A percentile compares a stretch with the other conserved stretches of the same genome.
phyloP scores from a whole-genome alignment of 2,113 vertebrate genomes.

The Bos taurus region ARS-UCD2.0 NC_037328.1:82950501-82951000 shows the following conservation, averaged over 20 bases:
- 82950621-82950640: background rate
- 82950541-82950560: background rate
- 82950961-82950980: background rate
- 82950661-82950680: background rate
- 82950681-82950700: slow-evolving; percentile 11
- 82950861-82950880: background rate
- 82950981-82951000: background rate
- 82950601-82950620: background rate
- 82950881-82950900: background rate
- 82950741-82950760: background rate
- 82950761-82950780: background rate
- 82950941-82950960: background rate
- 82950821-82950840: background rate
- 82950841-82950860: background rate
- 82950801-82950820: slow-evolving; percentile 32
- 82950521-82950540: background rate
- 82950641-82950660: background rate
- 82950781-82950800: background rate
- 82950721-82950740: background rate
- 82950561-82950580: slow-evolving; percentile 10
- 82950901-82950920: background rate
- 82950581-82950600: slow-evolving; percentile 17
- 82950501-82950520: background rate
- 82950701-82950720: slow-evolving; percentile 11
- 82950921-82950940: background rate